Evolutionary conservation across 2,113 vertebrate genomes (phyloP).

Genomic region (mouse (Mus musculus)): GRCm39 chr2:101296501-101297000

Average conservation of each 20-base stretch:
- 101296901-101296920: not conserved
- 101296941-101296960: not conserved
- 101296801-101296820: not conserved
- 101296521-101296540: not conserved
- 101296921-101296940: not conserved
- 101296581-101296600: not conserved
- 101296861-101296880: not conserved
- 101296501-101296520: not conserved
- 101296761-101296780: not conserved
- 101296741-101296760: not conserved
- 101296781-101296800: not conserved
- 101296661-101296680: not conserved
- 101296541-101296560: not conserved
- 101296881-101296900: not conserved
- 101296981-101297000: not conserved
- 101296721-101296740: not conserved
- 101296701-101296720: not conserved
- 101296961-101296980: not conserved
- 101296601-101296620: not conserved
- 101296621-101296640: not conserved
- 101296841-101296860: not conserved
- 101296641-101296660: not conserved
- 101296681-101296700: not conserved
- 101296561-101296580: not conserved
- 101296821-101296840: not conserved